Evolutionary conservation across 2,888 invertebrate species (phyloP).

Genomic region (Oscheius sp.): DNA sequence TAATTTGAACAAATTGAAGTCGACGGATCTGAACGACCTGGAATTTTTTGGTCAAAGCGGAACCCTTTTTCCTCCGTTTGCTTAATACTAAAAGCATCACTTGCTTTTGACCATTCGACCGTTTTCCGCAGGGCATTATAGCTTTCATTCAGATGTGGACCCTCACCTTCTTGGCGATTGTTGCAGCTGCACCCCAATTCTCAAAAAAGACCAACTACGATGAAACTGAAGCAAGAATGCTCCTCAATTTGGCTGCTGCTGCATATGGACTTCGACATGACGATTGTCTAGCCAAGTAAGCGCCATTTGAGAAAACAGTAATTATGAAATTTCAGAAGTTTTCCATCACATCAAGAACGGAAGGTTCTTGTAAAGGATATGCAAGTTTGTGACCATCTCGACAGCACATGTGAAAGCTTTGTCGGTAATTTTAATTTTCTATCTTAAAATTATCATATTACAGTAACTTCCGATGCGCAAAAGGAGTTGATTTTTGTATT

Average conservation of each 20-base stretch:
- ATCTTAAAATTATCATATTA: conserved; percentile 22
- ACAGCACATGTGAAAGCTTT: conserved; percentile 55
- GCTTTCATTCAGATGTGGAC: conserved; percentile 17
- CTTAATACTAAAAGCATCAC: neutral
- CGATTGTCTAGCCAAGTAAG: conserved; percentile 56
- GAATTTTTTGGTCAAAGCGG: neutral
- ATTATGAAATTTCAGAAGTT: conserved; percentile 27
- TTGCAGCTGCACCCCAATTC: conserved; percentile 17
- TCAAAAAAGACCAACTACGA: conserved; percentile 54
- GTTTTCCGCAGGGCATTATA: neutral
- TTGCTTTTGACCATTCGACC: neutral
- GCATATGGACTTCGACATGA: conserved; percentile 57
- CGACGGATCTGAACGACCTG: no score
- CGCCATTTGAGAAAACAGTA: neutral
- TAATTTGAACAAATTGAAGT: no score
- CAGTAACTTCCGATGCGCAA: conserved; percentile 49
- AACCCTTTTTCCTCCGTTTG: neutral
- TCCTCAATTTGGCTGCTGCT: conserved; percentile 59
- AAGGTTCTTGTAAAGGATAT: conserved; percentile 20
- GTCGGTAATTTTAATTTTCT: conserved; percentile 32
- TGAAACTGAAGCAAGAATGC: conserved; percentile 53
- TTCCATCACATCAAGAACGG: conserved; percentile 32
- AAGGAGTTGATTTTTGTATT: conserved; percentile 59
- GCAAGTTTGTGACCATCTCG: conserved; percentile 50
- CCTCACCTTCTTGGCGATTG: conserved; percentile 7